phyloP scores from a whole-genome alignment of 1,140 invertebrate genomes.

The Sycophaga agraensis region DNA sequence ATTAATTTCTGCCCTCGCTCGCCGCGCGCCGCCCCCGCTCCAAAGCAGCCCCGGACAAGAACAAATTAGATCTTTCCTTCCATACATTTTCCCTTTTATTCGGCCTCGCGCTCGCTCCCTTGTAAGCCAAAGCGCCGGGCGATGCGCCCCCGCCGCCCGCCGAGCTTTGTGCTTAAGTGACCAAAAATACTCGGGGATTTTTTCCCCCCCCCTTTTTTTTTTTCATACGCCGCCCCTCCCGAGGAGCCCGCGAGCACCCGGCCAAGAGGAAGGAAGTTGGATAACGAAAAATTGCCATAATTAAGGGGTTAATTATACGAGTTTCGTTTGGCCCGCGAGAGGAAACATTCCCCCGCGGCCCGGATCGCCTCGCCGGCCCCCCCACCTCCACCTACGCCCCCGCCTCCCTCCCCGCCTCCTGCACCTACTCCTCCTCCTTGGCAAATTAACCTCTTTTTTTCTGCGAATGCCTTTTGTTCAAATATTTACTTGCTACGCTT shows the following conservation, averaged over 20 bases:
- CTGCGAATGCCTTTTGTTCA: neutral
- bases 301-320: slow-evolving; percentile 32
- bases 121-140: slow-evolving; percentile 23
- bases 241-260: too few relatives aligned
- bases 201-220: neutral
- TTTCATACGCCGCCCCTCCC: neutral
- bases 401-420: neutral
- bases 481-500: slow-evolving; percentile 18
- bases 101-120: slow-evolving; percentile 35
- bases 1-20: slow-evolving; percentile 52
- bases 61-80: slow-evolving; percentile 61
- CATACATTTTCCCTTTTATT: slow-evolving; percentile 59
- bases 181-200: slow-evolving; percentile 30
- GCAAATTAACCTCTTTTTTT: neutral
- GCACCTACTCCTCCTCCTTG: neutral
- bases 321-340: slow-evolving; percentile 17
- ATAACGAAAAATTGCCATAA: slow-evolving; percentile 33
- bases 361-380: neutral
- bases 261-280: slow-evolving; percentile 28
- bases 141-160: slow-evolving; percentile 7
- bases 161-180: slow-evolving; percentile 29
- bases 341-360: slow-evolving; percentile 4
- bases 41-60: slow-evolving; percentile 54
- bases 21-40: slow-evolving; percentile 25
- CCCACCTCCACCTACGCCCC: neutral